phyloP scores from a whole-genome alignment of 2,797 vertebrate genomes.

The Halcyon badia region DNA sequence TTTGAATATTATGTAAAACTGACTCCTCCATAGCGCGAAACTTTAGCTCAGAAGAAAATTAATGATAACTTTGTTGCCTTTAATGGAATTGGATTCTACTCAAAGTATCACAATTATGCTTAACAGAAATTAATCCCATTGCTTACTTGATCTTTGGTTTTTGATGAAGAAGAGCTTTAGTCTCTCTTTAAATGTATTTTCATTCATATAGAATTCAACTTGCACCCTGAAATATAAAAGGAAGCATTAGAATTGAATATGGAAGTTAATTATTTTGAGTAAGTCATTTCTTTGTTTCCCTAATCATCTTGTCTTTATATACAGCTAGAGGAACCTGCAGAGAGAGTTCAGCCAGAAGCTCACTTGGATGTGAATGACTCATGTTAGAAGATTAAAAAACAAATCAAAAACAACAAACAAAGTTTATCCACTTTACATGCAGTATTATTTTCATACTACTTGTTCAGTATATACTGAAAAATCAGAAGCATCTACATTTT shows the following conservation, averaged over 20 bases:
- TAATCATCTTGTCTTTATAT: neutral
- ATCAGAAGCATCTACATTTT: neutral
- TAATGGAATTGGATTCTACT: neutral
- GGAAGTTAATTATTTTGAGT: too few relatives aligned
- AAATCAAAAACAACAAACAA: neutral
- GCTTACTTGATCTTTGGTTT: slow-evolving; percentile 91
- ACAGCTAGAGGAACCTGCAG: neutral
- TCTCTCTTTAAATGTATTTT: slow-evolving; percentile 89
- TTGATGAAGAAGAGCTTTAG: slow-evolving; percentile 89
- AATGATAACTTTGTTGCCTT: neutral
- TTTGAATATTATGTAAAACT: neutral
- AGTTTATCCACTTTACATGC: neutral
- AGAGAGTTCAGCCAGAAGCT: neutral
- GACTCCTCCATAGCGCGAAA: neutral
- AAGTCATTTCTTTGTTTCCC: neutral
- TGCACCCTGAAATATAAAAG: slow-evolving; percentile 83
- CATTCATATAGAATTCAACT: slow-evolving; percentile 88
- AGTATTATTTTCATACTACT: neutral
- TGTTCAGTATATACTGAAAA: neutral
- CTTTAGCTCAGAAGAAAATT: neutral
- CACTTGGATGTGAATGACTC: neutral
- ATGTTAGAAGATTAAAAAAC: neutral
- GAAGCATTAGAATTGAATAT: slow-evolving; percentile 11
- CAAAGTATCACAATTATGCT: neutral
- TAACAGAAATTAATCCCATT: slow-evolving; percentile 33